Evolutionary conservation across 1,140 invertebrate genomes (phyloP), one percentile per base, ranked within the genome.

Genomic region (Watersipora subatra): DNA sequence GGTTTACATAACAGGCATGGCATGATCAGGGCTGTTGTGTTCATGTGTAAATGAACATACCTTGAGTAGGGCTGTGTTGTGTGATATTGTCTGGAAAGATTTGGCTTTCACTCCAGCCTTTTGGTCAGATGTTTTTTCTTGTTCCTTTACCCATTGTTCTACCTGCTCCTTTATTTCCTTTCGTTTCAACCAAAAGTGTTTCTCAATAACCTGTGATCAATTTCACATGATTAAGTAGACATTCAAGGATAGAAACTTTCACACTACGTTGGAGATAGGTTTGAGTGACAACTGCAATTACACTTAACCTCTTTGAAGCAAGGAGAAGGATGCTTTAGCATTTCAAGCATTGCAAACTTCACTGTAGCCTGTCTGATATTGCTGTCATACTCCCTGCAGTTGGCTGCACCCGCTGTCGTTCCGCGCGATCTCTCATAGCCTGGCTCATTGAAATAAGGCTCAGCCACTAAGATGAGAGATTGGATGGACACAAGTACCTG

Each of bases 401-500:
- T 92, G 76, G 89, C 88, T 71, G 86, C 90, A 68, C 92, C 93
- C 27, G 87, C 87, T 24, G 90, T 86, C 59, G 92, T 93, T 61
- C 92, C 92, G 46, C 92, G 84, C 64, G 89, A 90, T 67, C 92
- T 85, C 82, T 97, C 93, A 80, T 94, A 97, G 25, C 93, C 93
- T 25, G 94, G 94, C 80, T 97, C 94, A 82, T 98, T 98, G 81
- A 97, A 98, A 80, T 97, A 98, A 7, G 94, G 94, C 79, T 98
- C 93, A 34, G 89, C 87, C 19, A 96, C 93, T 67, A 97, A 82
- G 75, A 97, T 97, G 67, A 97, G 81, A 24, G 90, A 94, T 80
- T 97, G 93, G 73, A 97, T 97, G 30, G 92, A 95, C 17, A 97
- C 92, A 71, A 97, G 83, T 46, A 97, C 92, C 88, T 90, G 70